Evolutionary conservation across 1,140 invertebrate species (phyloP), one percentile per base, ranked within the genome.

Genomic region (Drosophila sp.): DNA sequence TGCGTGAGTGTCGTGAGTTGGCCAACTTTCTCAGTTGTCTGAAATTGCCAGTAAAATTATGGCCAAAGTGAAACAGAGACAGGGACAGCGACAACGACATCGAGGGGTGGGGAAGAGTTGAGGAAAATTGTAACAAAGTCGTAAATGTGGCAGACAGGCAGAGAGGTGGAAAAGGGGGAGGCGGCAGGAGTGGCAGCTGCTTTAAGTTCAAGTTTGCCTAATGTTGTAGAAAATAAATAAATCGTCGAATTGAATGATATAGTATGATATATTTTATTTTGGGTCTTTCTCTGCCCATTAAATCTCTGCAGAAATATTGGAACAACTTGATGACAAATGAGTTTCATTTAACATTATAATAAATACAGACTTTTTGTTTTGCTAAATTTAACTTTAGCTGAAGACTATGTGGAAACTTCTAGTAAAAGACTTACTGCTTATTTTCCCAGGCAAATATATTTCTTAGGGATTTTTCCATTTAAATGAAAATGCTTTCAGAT

Each of bases 31-130:
- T 86, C 79, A 66, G 69, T 66, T 72, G 70, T 41, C 79, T 83
- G 76, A 77, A 87, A 89, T 83, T 89, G 83, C 66, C 83, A 83
- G 76, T 87, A 89, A 86, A 86, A 80, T 86, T 83, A 86, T 89
- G 79, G 73, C 82, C 76, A 79, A 79, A 68, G 55, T 67, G 63
- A 60, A 56, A 56, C 25, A 44, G 50, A 50, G 56, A 47, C 33
- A 7, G 72, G 44, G 47, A 5, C 11, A 57, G 47, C 27, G 60
- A 29, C 38, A 61, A 40, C 69, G 58, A 30, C 44, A 33, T 55
- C 40, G 57, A 54, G 55, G 41, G 55, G 73, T 40, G 55, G 35
- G 65, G 33, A 29, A 55, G 17, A 69, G 62, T 60, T 78, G 71
- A 60, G 72, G 64, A 63, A 70, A 79, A 83, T 70, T 70, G 72